Conservation (phyloP, 2,888 invertebrate species). For the Phanerotoma sp. region DNA sequence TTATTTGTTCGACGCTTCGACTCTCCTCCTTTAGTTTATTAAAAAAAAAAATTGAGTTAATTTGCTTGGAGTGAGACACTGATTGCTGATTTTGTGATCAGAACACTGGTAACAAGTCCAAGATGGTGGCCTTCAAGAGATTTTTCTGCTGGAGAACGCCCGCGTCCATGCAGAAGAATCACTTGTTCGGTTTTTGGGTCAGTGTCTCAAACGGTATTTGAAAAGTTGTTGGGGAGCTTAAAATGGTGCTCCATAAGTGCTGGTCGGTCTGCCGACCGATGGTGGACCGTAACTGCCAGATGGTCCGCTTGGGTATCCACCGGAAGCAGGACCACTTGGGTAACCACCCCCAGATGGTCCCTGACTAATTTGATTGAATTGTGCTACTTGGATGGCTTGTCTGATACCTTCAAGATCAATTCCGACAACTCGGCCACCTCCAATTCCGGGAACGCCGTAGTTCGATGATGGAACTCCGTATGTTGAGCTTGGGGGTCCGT, state of each 20-base stretch:
- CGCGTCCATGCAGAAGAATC: conserved; percentile 16
- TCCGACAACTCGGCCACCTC: conserved; percentile 63
- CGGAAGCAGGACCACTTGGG: too few relatives aligned
- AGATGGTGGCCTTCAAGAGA: neutral
- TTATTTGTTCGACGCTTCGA: neutral
- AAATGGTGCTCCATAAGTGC: conserved; percentile 72
- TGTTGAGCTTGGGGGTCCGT: conserved; percentile 67
- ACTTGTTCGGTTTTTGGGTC: neutral
- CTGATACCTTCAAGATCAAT: conserved; percentile 84
- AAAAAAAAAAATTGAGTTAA: conserved; percentile 1
- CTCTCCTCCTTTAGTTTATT: conserved; percentile 33
- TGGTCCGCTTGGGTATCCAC: conserved; percentile 59
- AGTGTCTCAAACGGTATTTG: neutral
- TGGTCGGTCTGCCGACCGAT: conserved; percentile 62
- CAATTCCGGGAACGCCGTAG: conserved; percentile 55
- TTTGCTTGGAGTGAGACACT: neutral
- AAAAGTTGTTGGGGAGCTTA: conserved; percentile 42
- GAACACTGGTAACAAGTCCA: neutral
- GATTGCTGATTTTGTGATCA: neutral
- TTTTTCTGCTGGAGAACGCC: conserved; percentile 20
- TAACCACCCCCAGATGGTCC: conserved; percentile 47
- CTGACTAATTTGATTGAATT: conserved; percentile 71
- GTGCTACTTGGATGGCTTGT: conserved; percentile 85
- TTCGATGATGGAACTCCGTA: conserved; percentile 67
- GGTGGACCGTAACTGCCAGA: conserved; percentile 52